Evolutionary conservation across 2,113 vertebrate species (phyloP), one percentile per base, ranked within the genome.

Genomic region (Osmerus eperlanus): DNA sequence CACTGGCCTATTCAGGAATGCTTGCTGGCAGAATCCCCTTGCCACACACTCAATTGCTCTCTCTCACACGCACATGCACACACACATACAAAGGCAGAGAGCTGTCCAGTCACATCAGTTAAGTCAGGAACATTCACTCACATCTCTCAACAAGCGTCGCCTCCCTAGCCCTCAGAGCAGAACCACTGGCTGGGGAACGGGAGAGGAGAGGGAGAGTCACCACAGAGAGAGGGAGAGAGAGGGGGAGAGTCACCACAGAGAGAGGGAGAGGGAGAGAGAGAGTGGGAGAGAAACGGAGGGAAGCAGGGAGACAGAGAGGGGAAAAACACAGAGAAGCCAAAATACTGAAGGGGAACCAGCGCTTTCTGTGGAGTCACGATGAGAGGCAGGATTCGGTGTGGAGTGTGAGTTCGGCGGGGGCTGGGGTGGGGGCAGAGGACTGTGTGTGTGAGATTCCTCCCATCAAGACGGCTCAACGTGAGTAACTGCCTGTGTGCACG

Each of bases 1-100:
- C 71, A 74, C 71, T 82, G 60, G 54, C 36, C 74, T 63, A 70
- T 76, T 78, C 73, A 78, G 29, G 70, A 73, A 78, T 16, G 28
- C 59, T 78, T 65, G 70, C 67, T 71, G 8, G 72, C 62, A 64
- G 36, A 3, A 65, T 55, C 67, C 61, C 67, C 18, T 9, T 29
- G 28, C 18, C 16, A 65, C 29, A 71, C 19, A 72, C 75, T 62
- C 62, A 53, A 41, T 41, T 6, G 36, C 67, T 28, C 52, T 1
- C 65, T 25, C 54, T n/a, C 23, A 1, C 47, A 71, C 71, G 72
- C 62, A 52, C 62, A 68, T 53, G 14, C 59, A 62, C 41, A 55
- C 18, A 16, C 54, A 59, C n/a, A 32, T 28, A 51, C 18, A 47
- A 21, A 63, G 28, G 12, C 3, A 25, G 28, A 14, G 16, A 68